These are phyloP conservation scores for Chloroclystis v-ata DNA, from an alignment of 2,888 invertebrate species.

Conservation along the genomic window DNA sequence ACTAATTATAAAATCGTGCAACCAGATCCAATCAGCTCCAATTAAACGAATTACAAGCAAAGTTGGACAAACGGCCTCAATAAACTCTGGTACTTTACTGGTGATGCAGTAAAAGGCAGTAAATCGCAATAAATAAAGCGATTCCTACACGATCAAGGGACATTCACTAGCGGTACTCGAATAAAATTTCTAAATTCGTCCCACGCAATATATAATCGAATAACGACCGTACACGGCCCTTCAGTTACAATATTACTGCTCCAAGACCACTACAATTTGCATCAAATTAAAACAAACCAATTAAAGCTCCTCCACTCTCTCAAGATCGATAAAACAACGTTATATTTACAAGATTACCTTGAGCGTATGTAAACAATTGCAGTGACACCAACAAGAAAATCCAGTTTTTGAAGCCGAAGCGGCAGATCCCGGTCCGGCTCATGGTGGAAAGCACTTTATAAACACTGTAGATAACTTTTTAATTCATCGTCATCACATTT, in stretches of 20 bases:
- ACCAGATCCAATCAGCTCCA: slow-evolving; percentile 4
- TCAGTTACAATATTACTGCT: slow-evolving; percentile 10
- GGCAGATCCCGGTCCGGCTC: slow-evolving; percentile 72
- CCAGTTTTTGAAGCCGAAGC: slow-evolving; percentile 70
- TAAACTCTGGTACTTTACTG: slow-evolving; percentile 12
- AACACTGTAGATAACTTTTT: slow-evolving; percentile 65
- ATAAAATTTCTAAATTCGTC: slow-evolving; percentile 37
- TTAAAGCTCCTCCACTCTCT: slow-evolving; percentile 23
- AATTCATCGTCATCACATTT: slow-evolving; percentile 76
- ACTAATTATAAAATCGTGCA: slow-evolving; percentile 10
- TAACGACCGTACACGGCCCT: slow-evolving; percentile 9
- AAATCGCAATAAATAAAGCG: slow-evolving; percentile 24
- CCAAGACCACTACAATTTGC: slow-evolving; percentile 21
- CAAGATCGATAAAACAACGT: slow-evolving; percentile 61
- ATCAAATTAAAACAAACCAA: slow-evolving; percentile 26
- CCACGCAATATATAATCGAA: slow-evolving; percentile 33
- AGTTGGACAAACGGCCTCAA: slow-evolving; percentile 10
- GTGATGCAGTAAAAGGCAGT: slow-evolving; percentile 7
- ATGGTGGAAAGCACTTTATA: slow-evolving; percentile 59
- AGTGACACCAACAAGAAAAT: slow-evolving; percentile 68
- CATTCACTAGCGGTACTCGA: slow-evolving; percentile 20
- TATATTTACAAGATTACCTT: slow-evolving; percentile 73
- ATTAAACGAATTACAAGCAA: slow-evolving; percentile 14
- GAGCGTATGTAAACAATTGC: slow-evolving; percentile 75
- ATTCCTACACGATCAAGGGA: slow-evolving; percentile 14